Base-by-base conservation (phyloP, 2,888 invertebrate genomes). In the Aradus depressus region DNA sequence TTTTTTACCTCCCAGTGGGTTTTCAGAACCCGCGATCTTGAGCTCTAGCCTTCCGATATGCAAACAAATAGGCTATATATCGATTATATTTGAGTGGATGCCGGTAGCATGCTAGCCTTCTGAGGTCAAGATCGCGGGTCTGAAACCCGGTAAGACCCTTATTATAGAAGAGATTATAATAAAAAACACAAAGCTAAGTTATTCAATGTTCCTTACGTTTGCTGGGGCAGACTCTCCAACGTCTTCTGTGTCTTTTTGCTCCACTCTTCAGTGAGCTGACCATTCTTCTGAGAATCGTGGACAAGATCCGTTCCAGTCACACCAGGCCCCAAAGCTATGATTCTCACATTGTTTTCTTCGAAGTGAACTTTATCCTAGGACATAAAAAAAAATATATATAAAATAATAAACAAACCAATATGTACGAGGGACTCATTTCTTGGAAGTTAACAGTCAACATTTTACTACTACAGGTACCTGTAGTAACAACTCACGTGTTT, bases 241-340 rank as follows among this genome's bases (percentile, higher is more conserved):
- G 12, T n/a, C 16, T 19, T 28, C 4, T 22, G 44, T 16, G 51
- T 26, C 26, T 54, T 54, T 8, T 14, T 39, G 4, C 51, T 50
- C 54, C 51, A 51, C 41, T 54, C 51, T 3, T 39, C 41, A 18
- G 35, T 44, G 1, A 54, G 39, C 25, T 51, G 47, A 6, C 12
- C 21, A n/a, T 22, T 10, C 1, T 34, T 6, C 3, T 18, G 31
- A n/a, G 41, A 42, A 19, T 47, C 50, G 16, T 44, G 19, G 16
- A 55, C 22, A 44, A 51, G 45, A 6, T 42, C 18, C 2, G 55
- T 55, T 16, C 38, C 42, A 2, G 55, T 55, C 4, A 55, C 26
- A 16, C 55, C 55, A 22, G 55, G 55, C 16, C 55, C 49, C 1
- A 52, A 22, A 1, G 55, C 52, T 18, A 52, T 41, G 12, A 48